Evolutionary conservation across 2,113 vertebrate genomes (phyloP).

Genomic region (Sapayoa aenigma): DNA sequence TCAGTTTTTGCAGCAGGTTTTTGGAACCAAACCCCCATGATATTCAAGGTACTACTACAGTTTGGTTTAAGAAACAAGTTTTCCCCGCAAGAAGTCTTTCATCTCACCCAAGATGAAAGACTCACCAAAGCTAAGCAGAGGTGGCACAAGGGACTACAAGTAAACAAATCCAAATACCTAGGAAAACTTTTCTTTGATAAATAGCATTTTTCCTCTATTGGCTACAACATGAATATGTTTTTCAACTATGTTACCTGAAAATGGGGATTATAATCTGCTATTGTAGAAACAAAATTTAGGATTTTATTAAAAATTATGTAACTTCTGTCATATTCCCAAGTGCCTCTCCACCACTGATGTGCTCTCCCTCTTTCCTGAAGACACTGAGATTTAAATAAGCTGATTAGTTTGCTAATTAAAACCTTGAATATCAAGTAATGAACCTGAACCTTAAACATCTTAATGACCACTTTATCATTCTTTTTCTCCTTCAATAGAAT

Average conservation of each 20-base stretch:
- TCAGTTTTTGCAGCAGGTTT: no score
- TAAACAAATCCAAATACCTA: not conserved
- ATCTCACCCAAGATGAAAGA: no score
- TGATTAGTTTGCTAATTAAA: not conserved
- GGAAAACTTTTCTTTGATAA: not conserved
- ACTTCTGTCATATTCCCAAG: not conserved
- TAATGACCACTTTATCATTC: not conserved
- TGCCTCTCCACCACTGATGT: accelerated
- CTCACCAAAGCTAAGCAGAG: not conserved
- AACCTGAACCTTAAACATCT: not conserved
- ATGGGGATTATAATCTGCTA: not conserved
- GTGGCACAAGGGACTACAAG: not conserved
- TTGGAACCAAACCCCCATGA: no score
- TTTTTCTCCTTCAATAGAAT: not conserved
- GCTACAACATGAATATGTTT: not conserved
- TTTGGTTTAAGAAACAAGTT: not conserved
- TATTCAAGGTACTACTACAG: no score
- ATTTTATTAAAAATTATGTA: not conserved
- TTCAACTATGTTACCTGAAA: not conserved
- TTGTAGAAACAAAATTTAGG: not conserved
- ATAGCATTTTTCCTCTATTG: not conserved
- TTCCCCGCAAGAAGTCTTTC: not conserved
- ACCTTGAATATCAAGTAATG: not conserved
- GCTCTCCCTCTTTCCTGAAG: not conserved
- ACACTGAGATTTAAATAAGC: not conserved